Evolutionary conservation across 2,797 vertebrate genomes (phyloP).

Genomic region (Crocidura indochinensis): DNA sequence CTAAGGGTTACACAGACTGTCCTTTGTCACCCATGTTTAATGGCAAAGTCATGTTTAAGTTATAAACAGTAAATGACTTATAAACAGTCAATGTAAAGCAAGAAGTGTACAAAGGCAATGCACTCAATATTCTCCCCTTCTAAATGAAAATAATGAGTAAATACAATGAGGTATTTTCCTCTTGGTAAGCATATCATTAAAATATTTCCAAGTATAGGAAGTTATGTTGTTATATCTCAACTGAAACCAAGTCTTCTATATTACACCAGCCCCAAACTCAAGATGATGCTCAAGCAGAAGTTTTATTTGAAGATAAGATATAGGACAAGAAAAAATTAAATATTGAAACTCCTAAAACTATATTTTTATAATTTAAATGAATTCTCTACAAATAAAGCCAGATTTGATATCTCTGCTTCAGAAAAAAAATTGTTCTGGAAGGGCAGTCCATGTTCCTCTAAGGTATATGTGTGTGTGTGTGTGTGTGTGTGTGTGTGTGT

Average conservation of each 20-base stretch:
- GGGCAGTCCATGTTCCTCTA: neutral
- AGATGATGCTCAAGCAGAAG: neutral
- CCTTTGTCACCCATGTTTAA: constrained; percentile 23
- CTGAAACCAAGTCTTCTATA: neutral
- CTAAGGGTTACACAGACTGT: constrained; percentile 29
- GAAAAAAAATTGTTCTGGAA: neutral
- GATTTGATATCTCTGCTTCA: neutral
- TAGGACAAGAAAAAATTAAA: neutral
- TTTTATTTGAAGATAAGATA: neutral
- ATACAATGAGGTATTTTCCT: neutral
- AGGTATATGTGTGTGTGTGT: no score
- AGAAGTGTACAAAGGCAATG: constrained; percentile 36
- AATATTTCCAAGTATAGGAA: constrained; percentile 14
- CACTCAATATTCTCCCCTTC: neutral
- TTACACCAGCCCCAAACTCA: neutral
- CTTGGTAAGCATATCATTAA: constrained; percentile 6
- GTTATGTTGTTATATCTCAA: neutral
- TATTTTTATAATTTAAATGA: neutral
- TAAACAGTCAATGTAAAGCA: neutral
- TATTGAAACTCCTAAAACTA: constrained; percentile 1
- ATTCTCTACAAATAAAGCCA: constrained; percentile 1
- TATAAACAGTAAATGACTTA: neutral
- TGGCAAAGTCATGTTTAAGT: neutral
- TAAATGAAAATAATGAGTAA: neutral
- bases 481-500: no score